These are phyloP conservation scores for Amazona guildingii DNA, from an alignment of 2,113 vertebrate genomes.

Conservation along the genomic window DNA sequence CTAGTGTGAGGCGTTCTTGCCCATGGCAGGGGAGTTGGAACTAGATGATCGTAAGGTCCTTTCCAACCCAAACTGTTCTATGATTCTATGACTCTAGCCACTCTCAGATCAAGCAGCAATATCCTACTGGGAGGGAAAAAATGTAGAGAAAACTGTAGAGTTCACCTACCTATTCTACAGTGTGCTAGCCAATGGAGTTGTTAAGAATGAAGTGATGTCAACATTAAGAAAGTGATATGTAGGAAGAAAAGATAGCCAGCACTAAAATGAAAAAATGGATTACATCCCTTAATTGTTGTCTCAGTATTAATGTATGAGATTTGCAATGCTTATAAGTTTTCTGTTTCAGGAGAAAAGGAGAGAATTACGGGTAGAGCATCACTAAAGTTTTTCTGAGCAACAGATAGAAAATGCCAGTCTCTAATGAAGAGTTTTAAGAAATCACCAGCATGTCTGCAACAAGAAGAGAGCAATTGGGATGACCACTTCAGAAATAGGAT, in stretches of 20 bases:
- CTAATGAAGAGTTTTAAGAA: neutral
- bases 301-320: neutral
- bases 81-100: neutral
- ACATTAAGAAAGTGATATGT: neutral
- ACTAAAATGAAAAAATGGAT: neutral
- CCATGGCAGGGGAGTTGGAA: neutral
- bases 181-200: neutral
- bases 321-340: neutral
- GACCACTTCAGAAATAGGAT: neutral
- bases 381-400: neutral
- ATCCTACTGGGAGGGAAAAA: neutral
- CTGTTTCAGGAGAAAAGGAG: neutral
- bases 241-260: neutral
- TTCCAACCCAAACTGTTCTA: neutral
- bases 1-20: neutral
- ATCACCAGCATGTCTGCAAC: neutral
- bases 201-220: neutral
- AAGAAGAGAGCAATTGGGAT: fast-evolving
- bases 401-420: neutral
- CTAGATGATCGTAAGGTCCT: neutral
- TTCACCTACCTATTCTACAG: neutral
- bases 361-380: neutral
- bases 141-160: neutral
- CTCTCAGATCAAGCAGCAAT: neutral
- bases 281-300: neutral